Conservation (phyloP, 2,888 invertebrate genomes). For the Homarus gammarus region DNA sequence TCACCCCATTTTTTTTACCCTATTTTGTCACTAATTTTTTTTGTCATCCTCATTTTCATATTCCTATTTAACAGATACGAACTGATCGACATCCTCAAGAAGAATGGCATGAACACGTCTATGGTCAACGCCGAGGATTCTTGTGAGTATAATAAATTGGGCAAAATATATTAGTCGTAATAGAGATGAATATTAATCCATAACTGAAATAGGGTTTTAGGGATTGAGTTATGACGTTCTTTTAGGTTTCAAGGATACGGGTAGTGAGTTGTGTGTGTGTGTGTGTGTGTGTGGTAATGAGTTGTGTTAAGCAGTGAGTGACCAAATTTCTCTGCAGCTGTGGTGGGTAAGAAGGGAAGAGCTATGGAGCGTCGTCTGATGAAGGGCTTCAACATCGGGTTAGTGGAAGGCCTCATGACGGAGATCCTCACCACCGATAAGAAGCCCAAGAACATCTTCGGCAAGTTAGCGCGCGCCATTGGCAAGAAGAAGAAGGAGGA, state of each 20-base stretch:
- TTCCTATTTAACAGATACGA: conserved; percentile 84
- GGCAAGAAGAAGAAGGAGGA: conserved; percentile 85
- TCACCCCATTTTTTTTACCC: too few relatives aligned
- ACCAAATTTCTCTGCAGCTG: conserved; percentile 80
- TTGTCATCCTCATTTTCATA: neutral
- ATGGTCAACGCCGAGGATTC: conserved; percentile 71
- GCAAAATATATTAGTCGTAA: too few relatives aligned
- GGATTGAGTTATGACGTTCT: too few relatives aligned
- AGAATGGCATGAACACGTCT: conserved; percentile 87
- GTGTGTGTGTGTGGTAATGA: too few relatives aligned
- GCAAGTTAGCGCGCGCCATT: conserved; percentile 90
- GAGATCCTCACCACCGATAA: conserved; percentile 86
- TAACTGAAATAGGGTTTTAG: too few relatives aligned
- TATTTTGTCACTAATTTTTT: neutral
- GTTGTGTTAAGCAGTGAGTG: neutral
- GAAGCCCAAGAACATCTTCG: conserved; percentile 87
- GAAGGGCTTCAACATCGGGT: conserved; percentile 94
- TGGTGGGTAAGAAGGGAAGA: conserved; percentile 90
- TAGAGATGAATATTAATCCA: too few relatives aligned
- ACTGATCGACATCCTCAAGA: conserved; percentile 92
- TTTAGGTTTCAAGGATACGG: too few relatives aligned
- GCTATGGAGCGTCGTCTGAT: conserved; percentile 91
- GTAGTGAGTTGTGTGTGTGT: too few relatives aligned
- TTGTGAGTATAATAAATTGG: conserved; percentile 53
- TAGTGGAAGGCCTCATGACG: conserved; percentile 89